A percentile compares a stretch with the other conserved stretches of the same genome.
Conservation (phyloP, 2,113 vertebrate genomes). For the Suricata suricatta region DNA sequence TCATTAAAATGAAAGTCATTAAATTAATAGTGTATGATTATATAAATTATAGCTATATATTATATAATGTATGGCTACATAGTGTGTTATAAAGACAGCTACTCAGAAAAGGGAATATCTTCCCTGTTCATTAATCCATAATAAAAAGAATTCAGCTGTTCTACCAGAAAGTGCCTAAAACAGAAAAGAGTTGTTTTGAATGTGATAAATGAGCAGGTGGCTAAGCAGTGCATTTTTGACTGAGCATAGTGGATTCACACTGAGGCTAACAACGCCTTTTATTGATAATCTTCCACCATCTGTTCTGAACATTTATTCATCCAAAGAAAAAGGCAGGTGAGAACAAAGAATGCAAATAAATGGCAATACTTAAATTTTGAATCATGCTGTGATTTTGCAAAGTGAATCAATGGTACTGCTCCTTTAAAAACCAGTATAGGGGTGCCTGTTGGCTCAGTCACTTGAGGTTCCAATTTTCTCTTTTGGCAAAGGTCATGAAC, state of each 20-base stretch:
- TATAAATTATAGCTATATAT: background rate
- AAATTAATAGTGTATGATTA: background rate
- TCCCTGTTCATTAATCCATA: slow-evolving; percentile 54
- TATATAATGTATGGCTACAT: background rate
- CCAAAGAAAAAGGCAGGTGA: slow-evolving; percentile 81
- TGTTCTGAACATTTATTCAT: slow-evolving; percentile 87
- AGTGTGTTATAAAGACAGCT: background rate
- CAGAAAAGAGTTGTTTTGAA: slow-evolving; percentile 66
- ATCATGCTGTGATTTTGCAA: slow-evolving; percentile 80
- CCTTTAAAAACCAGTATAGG: slow-evolving; percentile 65
- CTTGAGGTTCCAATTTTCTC: too few species aligned
- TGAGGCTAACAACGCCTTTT: slow-evolving; percentile 81
- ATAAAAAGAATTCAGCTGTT: slow-evolving; percentile 58
- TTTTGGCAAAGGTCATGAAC: too few species aligned
- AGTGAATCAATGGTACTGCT: slow-evolving; percentile 72
- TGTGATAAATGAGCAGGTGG: slow-evolving; percentile 81
- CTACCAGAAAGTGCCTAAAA: slow-evolving; percentile 49
- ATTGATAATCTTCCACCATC: slow-evolving; percentile 84
- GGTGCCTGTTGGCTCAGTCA: too few species aligned
- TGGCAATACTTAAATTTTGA: slow-evolving; percentile 68
- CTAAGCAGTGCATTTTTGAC: slow-evolving; percentile 70
- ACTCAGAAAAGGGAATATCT: background rate
- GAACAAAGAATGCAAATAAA: slow-evolving; percentile 81
- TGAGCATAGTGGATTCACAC: slow-evolving; percentile 74
- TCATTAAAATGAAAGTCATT: background rate